A percentile compares a stretch with the other conserved stretches of the same genome.
Conservation (phyloP, 2,113 vertebrate genomes). For the Nothoprocta pentlandii region DNA sequence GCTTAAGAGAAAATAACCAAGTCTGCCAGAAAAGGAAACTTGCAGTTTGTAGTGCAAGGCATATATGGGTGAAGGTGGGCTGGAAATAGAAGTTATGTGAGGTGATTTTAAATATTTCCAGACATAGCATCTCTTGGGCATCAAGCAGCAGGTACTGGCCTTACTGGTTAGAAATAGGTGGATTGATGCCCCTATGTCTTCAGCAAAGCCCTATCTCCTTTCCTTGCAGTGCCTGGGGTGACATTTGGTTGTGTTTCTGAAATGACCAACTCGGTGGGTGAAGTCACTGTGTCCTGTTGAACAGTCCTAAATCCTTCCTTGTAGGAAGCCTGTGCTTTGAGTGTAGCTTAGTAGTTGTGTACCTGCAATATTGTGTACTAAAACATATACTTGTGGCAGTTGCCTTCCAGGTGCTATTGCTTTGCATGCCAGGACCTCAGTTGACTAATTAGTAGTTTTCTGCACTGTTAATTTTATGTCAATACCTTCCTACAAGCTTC, state of each 20-base stretch:
- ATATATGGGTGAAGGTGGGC: neutral
- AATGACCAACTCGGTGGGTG: neutral
- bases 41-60: neutral
- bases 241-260: neutral
- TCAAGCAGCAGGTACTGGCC: neutral
- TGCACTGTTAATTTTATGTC: too few species aligned
- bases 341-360: neutral
- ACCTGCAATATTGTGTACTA: neutral
- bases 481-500: neutral
- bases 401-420: neutral
- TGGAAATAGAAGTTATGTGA: neutral
- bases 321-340: neutral
- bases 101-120: neutral
- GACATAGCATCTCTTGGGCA: neutral
- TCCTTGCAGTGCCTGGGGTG: rapidly evolving
- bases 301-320: neutral
- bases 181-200: rapidly evolving
- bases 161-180: neutral
- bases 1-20: conserved; percentile 6
- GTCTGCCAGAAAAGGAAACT: neutral
- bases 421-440: neutral
- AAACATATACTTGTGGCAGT: rapidly evolving
- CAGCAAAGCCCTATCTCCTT: rapidly evolving
- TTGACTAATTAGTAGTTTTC: neutral
- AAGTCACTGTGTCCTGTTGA: neutral